These are phyloP conservation scores for Pao palembangensis DNA, from an alignment of 2,113 vertebrate species.

Conservation along the genomic window DNA sequence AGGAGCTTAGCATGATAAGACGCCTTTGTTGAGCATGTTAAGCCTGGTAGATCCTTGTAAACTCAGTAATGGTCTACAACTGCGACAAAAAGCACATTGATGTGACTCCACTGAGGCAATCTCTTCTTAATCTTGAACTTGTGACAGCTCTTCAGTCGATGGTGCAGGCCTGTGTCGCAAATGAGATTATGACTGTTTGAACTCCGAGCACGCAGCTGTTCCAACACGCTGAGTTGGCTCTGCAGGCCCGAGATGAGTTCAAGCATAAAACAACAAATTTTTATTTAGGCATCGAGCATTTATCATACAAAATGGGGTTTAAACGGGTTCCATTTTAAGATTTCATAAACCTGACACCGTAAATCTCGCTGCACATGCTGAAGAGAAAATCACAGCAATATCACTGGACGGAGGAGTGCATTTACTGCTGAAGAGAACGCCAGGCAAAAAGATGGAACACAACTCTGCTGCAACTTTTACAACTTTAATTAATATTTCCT, in stretches of 20 bases:
- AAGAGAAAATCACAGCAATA: too few relatives aligned
- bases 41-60: conserved; percentile 1
- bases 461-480: conserved; percentile 16
- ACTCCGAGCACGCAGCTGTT: conserved; percentile 40
- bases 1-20: too few relatives aligned
- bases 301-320: conserved; percentile 26
- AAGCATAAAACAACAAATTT: conserved; percentile 25
- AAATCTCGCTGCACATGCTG: too few relatives aligned
- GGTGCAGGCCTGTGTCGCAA: conserved; percentile 5
- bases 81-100: not conserved
- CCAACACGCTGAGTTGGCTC: conserved; percentile 33
- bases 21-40: too few relatives aligned
- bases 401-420: too few relatives aligned
- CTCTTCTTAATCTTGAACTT: conserved; percentile 31
- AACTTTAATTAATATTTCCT: too few relatives aligned
- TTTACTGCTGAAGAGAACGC: not conserved
- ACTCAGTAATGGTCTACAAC: not conserved
- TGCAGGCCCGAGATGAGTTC: conserved; percentile 36
- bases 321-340: conserved; percentile 3
- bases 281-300: conserved; percentile 41
- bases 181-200: conserved; percentile 34
- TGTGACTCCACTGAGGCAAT: conserved; percentile 8
- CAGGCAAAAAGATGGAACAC: not conserved
- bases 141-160: conserved; percentile 4
- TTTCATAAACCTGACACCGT: too few relatives aligned